Base-by-base conservation (phyloP, 2,797 vertebrate genomes). In the Myiothlypis coronata region DNA sequence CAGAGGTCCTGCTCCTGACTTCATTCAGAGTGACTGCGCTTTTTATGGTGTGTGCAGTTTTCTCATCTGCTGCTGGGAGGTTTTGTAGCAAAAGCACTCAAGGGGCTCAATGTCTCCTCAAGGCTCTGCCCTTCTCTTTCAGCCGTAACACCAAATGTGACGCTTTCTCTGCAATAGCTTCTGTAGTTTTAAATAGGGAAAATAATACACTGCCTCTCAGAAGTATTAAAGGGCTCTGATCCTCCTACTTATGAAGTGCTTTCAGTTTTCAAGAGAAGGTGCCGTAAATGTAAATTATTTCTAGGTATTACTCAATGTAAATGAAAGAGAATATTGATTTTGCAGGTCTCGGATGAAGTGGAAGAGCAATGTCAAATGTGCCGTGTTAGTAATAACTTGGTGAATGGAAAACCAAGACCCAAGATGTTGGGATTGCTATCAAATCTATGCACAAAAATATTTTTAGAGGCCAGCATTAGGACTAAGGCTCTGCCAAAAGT, bases 61-160 rank as follows among this genome's bases (percentile, higher is more conserved):
- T 79, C 87, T 89, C 80, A 53, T 72, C 88, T 87, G 74, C 87
- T 96, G 63, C 88, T 70, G 83, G 59, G 74, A 12, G 35, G 70
- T 90, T 87, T 59, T 80, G 77, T 64, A 70, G 77, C 70, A 92
- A 92, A 95, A 91, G 56, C 67, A 83, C 79, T 83, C 61, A 34
- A 81, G 61, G 76, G 72, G 46, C 65, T 93, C 1, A 0, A 64
- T 1, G 3, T 37, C 46, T 96, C 69, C 80, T 93, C 65, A 34
- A 67, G 80, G 80, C 43, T 93, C 57, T 86, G 82, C 83, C 69
- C 86, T 83, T 69, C 57, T 85, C 87, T 78, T 91, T 93, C 72
- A 88, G 69, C 67, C 4, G 0, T 79, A 74, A 56, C 85, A 79
- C 41, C 50, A 34, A 76, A 92, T 26, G 37, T 84, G 83, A 79